Evolutionary conservation across 2,888 invertebrate species (phyloP).

Genomic region (Clivina fossor): DNA sequence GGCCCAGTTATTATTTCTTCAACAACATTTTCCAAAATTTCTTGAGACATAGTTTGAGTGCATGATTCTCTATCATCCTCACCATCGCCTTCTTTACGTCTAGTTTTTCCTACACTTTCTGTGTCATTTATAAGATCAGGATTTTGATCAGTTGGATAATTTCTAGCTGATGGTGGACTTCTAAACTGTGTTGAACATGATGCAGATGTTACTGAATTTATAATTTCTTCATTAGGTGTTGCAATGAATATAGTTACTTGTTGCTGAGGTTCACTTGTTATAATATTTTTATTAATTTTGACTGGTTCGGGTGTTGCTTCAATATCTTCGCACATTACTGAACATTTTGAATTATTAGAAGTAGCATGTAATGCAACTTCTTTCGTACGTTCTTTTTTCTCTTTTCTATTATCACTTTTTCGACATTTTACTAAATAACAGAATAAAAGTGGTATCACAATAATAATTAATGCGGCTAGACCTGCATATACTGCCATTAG

Average conservation of each 20-base stretch:
- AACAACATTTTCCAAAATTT: slow-evolving; percentile 46
- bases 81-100: slow-evolving; percentile 52
- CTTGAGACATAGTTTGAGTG: slow-evolving; percentile 45
- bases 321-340: slow-evolving; percentile 40
- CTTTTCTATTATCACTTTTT: slow-evolving; percentile 45
- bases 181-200: slow-evolving; percentile 56
- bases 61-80: slow-evolving; percentile 46
- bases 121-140: slow-evolving; percentile 80
- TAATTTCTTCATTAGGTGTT: slow-evolving; percentile 47
- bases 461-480: slow-evolving; percentile 64
- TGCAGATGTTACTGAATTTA: slow-evolving; percentile 45
- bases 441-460: slow-evolving; percentile 67
- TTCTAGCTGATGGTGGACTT: slow-evolving; percentile 60
- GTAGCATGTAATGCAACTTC: slow-evolving; percentile 62
- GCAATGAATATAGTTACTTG: slow-evolving; percentile 59
- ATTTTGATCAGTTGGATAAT: slow-evolving; percentile 66
- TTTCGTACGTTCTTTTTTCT: slow-evolving; percentile 60
- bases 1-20: slow-evolving; percentile 44
- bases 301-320: slow-evolving; percentile 41
- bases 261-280: slow-evolving; percentile 59
- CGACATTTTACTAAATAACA: slow-evolving; percentile 60
- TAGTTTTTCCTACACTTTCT: slow-evolving; percentile 61
- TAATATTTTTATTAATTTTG: slow-evolving; percentile 56
- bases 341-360: slow-evolving; percentile 38
- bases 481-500: slow-evolving; percentile 69